phyloP scores from a whole-genome alignment of 1,140 invertebrate species.

The Homalodisca vitripennis region DNA sequence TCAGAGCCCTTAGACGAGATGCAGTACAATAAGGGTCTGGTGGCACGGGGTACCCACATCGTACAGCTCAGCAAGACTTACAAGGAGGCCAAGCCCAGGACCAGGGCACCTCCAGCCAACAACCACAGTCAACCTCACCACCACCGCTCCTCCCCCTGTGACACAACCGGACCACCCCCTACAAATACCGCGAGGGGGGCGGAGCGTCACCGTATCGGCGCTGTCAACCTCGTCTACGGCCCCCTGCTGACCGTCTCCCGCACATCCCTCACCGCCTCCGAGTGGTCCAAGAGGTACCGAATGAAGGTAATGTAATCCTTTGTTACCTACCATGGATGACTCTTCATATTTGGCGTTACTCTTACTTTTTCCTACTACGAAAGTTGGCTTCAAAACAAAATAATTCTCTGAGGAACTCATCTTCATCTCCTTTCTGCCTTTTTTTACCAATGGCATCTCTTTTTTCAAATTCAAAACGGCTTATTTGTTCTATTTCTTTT shows the following conservation, averaged over 20 bases:
- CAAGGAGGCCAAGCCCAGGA: slow-evolving; percentile 29
- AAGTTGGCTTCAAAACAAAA: too few relatives aligned
- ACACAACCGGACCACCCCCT: too few relatives aligned
- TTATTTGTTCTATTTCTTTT: too few relatives aligned
- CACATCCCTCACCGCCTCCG: slow-evolving; percentile 45
- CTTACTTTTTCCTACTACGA: too few relatives aligned
- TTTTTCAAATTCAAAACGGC: too few relatives aligned
- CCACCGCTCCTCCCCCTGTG: not conserved
- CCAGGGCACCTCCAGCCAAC: too few relatives aligned
- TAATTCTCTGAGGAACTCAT: too few relatives aligned
- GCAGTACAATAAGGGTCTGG: slow-evolving; percentile 44
- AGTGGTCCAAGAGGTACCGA: slow-evolving; percentile 47
- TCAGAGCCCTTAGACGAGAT: slow-evolving; percentile 61
- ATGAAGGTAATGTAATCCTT: slow-evolving; percentile 55
- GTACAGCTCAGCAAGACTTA: slow-evolving; percentile 35
- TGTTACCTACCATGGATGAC: too few relatives aligned
- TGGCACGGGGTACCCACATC: slow-evolving; percentile 40
- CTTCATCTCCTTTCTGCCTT: too few relatives aligned
- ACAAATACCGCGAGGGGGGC: too few relatives aligned
- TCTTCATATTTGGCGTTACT: too few relatives aligned
- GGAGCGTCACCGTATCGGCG: slow-evolving; percentile 32
- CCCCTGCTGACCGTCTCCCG: slow-evolving; percentile 52
- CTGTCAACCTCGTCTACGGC: slow-evolving; percentile 45
- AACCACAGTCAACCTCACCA: not conserved
- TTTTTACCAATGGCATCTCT: too few relatives aligned